Evolutionary conservation across 2,888 invertebrate species (phyloP).

Genomic region (Sesia bembeciformis): DNA sequence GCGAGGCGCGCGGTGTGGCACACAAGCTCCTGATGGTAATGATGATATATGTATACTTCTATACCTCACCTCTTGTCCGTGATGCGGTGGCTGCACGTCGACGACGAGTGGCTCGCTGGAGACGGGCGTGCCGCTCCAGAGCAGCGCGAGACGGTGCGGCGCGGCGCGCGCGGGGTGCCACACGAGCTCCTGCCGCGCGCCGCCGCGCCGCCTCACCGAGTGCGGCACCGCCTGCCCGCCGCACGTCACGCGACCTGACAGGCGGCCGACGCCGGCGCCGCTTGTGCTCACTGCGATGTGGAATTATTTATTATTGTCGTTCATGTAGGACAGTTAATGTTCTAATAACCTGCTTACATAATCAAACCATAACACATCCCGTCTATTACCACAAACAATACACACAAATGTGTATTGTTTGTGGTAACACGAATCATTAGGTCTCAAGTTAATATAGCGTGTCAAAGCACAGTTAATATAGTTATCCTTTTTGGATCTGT

Average conservation of each 20-base stretch:
- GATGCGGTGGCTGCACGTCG: slow-evolving; percentile 76
- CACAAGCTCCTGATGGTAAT: slow-evolving; percentile 81
- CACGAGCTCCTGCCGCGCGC: slow-evolving; percentile 83
- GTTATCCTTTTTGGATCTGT: too few relatives aligned
- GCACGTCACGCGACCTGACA: slow-evolving; percentile 86
- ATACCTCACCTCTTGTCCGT: slow-evolving; percentile 77
- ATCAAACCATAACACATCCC: too few relatives aligned
- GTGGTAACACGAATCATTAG: too few relatives aligned
- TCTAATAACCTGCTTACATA: too few relatives aligned
- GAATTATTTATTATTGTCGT: too few relatives aligned
- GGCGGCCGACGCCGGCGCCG: slow-evolving; percentile 88
- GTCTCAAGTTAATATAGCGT: too few relatives aligned
- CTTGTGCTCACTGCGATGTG: slow-evolving; percentile 77
- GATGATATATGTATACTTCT: too few relatives aligned
- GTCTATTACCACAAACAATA: too few relatives aligned
- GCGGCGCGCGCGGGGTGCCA: slow-evolving; percentile 92
- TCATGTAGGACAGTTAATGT: too few relatives aligned
- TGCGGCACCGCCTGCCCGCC: slow-evolving; percentile 89
- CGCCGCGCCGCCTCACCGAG: slow-evolving; percentile 83
- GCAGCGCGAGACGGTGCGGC: slow-evolving; percentile 88
- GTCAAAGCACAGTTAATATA: too few relatives aligned
- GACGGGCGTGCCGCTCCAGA: slow-evolving; percentile 89
- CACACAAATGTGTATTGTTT: too few relatives aligned
- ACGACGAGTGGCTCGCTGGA: slow-evolving; percentile 69
- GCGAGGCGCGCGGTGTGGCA: slow-evolving; percentile 93